Evolutionary conservation across 2,888 invertebrate genomes (phyloP), one percentile per base, ranked within the genome.

Genomic region (Anarsia innoxiella): DNA sequence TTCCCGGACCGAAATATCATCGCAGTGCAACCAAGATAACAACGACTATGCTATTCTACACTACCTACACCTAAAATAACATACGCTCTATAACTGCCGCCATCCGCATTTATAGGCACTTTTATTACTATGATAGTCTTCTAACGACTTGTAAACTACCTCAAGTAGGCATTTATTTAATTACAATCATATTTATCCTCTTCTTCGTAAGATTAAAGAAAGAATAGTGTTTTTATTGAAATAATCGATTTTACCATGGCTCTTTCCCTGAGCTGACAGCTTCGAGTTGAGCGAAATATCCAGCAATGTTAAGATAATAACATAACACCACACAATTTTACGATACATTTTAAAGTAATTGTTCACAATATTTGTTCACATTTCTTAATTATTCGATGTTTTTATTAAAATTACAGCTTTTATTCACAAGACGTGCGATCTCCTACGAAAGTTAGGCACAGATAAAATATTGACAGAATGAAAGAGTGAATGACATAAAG

Each of bases 191-290:
- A 3, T 19, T 19, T 5, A 19, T 19, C 6, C 19, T 19, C 19
- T 19, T 19, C 3, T 5, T 19, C 6, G 19, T 6, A 19, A 25
- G n/a, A 25, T 25, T 25, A 25, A 9, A 32, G 23, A 12, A 32
- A 32, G n/a, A 33, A 33, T n/a, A 19, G 25, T 31, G n/a, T 42
- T 44, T 45, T 43, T 47, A 15, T 15, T 29, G 19, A 10, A 45
- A 40, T 51, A 51, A 80, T 80, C 75, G 77, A 80, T 80, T 75
- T 88, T 88, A 91, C 91, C 91, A 87, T 91, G 90, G 82, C 88
- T 90, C 77, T 89, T 90, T 78, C 90, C 91, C 78, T 90, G 90
- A 58, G 89, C 88, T 76, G 91, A 89, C 77, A 90, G 86, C 75
- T 88, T 89, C 50, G 89, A 90, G 74, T 89, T 88, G 58, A 88